Evolutionary conservation across 2,888 invertebrate genomes (phyloP).

Genomic region (Eristalis arbustorum): DNA sequence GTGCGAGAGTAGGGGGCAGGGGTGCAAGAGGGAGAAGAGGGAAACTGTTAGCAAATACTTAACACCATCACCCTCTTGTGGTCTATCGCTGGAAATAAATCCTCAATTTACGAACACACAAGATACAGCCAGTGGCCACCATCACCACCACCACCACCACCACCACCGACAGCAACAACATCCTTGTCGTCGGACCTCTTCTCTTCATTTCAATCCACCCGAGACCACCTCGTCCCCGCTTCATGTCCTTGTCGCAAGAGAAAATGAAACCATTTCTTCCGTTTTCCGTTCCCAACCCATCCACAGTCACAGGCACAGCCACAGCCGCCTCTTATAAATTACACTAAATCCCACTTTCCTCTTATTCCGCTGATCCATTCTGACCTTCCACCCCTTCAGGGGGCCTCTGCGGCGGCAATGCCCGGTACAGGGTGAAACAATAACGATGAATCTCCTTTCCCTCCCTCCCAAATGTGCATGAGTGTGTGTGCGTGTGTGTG

Average conservation of each 20-base stretch:
- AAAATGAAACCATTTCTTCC: conserved; percentile 64
- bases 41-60: conserved; percentile 69
- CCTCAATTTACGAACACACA: conserved; percentile 66
- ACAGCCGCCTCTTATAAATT: conserved; percentile 68
- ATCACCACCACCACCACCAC: neutral
- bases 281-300: neutral
- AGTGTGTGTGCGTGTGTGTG: neutral
- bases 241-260: neutral
- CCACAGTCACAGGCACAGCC: too few relatives aligned
- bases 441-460: conserved; percentile 29
- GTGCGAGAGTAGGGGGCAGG: neutral
- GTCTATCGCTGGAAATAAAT: conserved; percentile 65
- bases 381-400: conserved; percentile 14
- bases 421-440: conserved; percentile 43
- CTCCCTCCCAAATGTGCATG: neutral
- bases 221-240: neutral
- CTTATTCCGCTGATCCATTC: conserved; percentile 51
- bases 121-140: conserved; percentile 35
- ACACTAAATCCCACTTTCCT: conserved; percentile 64
- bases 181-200: neutral
- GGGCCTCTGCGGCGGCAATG: neutral
- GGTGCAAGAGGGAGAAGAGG: neutral
- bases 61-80: conserved; percentile 70
- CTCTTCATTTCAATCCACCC: neutral
- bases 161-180: neutral